A percentile compares a stretch with the other conserved stretches of the same genome.
phyloP scores from a whole-genome alignment of 1,140 invertebrate species.

The Diprion similis region DNA sequence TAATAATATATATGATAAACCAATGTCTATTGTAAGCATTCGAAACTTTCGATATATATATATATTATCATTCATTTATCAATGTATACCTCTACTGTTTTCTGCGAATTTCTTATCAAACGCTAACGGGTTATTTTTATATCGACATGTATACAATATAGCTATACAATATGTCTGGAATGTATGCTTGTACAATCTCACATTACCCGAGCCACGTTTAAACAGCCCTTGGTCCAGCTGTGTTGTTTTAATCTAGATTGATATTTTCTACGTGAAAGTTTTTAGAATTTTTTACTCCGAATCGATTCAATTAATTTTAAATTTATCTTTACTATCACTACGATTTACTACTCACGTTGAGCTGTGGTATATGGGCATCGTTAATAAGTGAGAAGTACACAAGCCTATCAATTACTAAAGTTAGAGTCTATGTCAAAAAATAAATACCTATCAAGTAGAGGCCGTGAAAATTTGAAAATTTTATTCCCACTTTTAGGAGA shows the following conservation, averaged over 20 bases:
- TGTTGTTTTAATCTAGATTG: too few species aligned
- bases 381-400: background rate
- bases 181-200: conserved; percentile 38
- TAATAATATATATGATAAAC: conserved; percentile 41
- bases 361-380: background rate
- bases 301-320: background rate
- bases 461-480: conserved; percentile 5
- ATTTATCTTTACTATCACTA: too few species aligned
- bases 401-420: background rate
- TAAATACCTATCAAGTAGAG: background rate
- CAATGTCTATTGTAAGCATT: conserved; percentile 41
- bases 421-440: background rate
- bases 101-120: conserved; percentile 41
- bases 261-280: too few species aligned
- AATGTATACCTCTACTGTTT: conserved; percentile 33
- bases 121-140: conserved; percentile 45
- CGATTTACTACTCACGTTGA: too few species aligned
- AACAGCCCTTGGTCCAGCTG: background rate
- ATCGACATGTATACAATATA: conserved; percentile 26
- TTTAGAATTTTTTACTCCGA: background rate
- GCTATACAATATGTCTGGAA: conserved; percentile 43
- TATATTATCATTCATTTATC: conserved; percentile 19
- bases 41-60: conserved; percentile 40
- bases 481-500: background rate
- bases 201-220: conserved; percentile 20